phyloP scores from a whole-genome alignment of 2,113 vertebrate species.

The Lepus europaeus region DNA sequence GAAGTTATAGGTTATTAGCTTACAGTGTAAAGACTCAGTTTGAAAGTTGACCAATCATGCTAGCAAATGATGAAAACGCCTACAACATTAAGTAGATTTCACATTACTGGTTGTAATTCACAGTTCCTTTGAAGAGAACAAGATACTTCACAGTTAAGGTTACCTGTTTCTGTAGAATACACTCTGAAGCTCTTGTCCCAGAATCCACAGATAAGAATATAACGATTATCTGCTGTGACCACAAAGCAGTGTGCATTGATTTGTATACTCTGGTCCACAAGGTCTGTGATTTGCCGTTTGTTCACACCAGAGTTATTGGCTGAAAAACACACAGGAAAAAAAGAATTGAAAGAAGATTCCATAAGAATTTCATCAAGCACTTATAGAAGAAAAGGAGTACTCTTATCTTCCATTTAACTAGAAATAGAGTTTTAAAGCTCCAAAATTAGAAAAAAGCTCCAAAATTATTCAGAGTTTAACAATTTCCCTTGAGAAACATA shows the following conservation, averaged over 20 bases:
- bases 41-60: not conserved
- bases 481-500: slow-evolving; percentile 75
- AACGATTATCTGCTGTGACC: slow-evolving; percentile 99
- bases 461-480: slow-evolving; percentile 75
- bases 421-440: slow-evolving; percentile 78
- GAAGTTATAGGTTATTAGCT: not conserved
- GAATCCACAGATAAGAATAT: slow-evolving; percentile 98
- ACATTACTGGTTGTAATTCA: not conserved
- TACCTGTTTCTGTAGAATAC: slow-evolving; percentile 99
- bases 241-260: slow-evolving; percentile 99
- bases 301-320: slow-evolving; percentile 96
- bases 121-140: not conserved
- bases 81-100: not conserved
- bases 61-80: not conserved
- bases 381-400: slow-evolving; percentile 78
- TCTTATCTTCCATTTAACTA: slow-evolving; percentile 83
- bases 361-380: slow-evolving; percentile 74
- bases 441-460: slow-evolving; percentile 68
- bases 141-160: not conserved
- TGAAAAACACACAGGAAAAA: slow-evolving; percentile 83
- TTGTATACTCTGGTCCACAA: slow-evolving; percentile 99
- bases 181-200: slow-evolving; percentile 99
- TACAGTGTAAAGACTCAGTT: not conserved
- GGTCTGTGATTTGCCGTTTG: slow-evolving; percentile 99
- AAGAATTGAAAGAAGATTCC: slow-evolving; percentile 70